Conservation (phyloP, 2,888 invertebrate species). For the Pterobdella sp. region DNA sequence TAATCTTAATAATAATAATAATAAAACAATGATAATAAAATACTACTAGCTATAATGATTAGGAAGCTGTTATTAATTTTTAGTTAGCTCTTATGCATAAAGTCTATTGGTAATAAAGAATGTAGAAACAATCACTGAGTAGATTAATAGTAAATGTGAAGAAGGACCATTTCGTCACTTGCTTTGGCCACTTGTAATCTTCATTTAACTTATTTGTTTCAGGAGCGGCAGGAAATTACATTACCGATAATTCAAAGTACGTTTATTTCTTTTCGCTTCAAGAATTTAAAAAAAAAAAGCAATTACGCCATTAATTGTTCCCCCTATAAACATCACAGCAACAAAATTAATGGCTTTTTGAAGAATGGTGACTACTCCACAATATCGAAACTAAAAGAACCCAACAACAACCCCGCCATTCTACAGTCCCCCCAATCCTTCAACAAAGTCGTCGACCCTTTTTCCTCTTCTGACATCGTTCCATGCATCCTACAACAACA, state of each 20-base stretch:
- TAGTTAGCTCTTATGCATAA: too few relatives aligned
- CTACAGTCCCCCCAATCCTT: slow-evolving; percentile 7
- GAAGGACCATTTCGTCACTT: too few relatives aligned
- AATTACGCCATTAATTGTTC: background rate
- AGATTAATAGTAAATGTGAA: too few relatives aligned
- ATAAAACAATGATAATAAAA: too few relatives aligned
- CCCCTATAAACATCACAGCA: background rate
- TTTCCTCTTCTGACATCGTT: slow-evolving; percentile 9
- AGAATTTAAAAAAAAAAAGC: background rate
- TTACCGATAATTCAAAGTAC: slow-evolving; percentile 4
- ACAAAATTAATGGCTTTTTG: slow-evolving; percentile 7
- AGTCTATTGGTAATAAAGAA: too few relatives aligned
- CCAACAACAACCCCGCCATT: slow-evolving; percentile 11
- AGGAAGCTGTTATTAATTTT: too few relatives aligned
- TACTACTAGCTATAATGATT: too few relatives aligned
- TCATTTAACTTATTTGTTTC: background rate
- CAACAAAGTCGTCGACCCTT: slow-evolving; percentile 15
- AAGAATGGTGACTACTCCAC: slow-evolving; percentile 8
- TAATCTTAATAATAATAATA: too few relatives aligned
- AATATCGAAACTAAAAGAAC: background rate
- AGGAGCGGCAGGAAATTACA: slow-evolving; percentile 22
- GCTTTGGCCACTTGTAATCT: background rate
- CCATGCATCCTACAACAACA: slow-evolving; percentile 26
- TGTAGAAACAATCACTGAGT: too few relatives aligned
- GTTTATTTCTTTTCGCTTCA: background rate